Evolutionary conservation across 2,113 vertebrate species (phyloP).

Genomic region (Syrrhaptes paradoxus): DNA sequence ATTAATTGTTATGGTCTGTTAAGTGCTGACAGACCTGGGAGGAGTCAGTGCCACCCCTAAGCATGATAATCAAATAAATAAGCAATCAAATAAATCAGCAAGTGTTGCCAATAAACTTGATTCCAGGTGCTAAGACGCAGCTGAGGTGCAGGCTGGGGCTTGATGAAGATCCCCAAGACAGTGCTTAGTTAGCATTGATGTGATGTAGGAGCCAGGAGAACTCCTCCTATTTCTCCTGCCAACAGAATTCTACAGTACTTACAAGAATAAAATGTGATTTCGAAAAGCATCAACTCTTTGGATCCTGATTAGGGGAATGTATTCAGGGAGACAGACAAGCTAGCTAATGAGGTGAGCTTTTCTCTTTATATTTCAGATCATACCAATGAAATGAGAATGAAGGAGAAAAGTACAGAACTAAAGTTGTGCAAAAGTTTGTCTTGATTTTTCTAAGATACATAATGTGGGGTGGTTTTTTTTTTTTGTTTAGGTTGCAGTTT

Average conservation of each 20-base stretch:
- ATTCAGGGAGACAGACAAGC: neutral
- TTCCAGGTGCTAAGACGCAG: neutral
- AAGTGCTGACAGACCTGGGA: neutral
- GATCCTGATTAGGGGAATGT: neutral
- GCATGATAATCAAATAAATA: neutral
- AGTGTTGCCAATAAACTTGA: neutral
- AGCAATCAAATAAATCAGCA: neutral
- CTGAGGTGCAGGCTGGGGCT: neutral
- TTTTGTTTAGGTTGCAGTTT: neutral
- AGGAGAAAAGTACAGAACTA: neutral
- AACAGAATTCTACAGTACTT: neutral
- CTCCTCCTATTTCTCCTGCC: accelerated
- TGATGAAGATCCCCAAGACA: neutral
- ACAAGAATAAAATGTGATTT: neutral
- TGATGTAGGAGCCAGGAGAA: neutral
- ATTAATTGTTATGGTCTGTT: neutral
- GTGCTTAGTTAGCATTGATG: neutral
- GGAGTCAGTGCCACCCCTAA: neutral
- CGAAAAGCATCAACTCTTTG: neutral
- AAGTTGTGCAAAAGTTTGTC: neutral
- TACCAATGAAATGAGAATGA: neutral
- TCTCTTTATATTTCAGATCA: neutral
- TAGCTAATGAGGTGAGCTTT: neutral
- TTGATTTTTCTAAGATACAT: neutral
- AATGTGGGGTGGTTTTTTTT: no score